Conservation (phyloP, 2,888 invertebrate species). For the Macaria liturata region DNA sequence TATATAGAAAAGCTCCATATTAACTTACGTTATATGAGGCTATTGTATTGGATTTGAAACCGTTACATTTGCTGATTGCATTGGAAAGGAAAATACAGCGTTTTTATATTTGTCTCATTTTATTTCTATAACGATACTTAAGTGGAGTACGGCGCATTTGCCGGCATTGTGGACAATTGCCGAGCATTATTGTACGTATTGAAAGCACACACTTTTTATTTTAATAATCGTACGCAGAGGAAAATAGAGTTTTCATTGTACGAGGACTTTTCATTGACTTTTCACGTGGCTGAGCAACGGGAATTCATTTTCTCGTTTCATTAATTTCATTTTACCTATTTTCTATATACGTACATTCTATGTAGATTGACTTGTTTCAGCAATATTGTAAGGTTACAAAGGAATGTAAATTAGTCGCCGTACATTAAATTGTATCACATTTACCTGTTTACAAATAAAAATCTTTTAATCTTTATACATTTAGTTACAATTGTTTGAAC, state of each 20-base stretch:
- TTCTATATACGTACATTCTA: too few relatives aligned
- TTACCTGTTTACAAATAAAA: too few relatives aligned
- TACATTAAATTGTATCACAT: too few relatives aligned
- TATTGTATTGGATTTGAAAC: constrained; percentile 1
- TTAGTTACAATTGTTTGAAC: too few relatives aligned
- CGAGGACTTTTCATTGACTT: neutral
- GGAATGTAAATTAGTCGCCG: too few relatives aligned
- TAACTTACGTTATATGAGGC: constrained; percentile 1
- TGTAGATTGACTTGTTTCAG: too few relatives aligned
- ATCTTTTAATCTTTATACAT: too few relatives aligned
- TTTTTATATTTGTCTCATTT: constrained; percentile 11
- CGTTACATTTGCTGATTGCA: constrained; percentile 8
- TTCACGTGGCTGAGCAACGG: neutral
- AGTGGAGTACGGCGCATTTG: constrained; percentile 2
- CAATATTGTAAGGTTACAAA: too few relatives aligned
- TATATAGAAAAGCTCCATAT: neutral
- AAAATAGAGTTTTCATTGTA: neutral
- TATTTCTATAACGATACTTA: constrained; percentile 6
- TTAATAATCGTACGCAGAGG: neutral
- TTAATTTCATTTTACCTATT: too few relatives aligned
- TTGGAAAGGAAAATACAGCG: constrained; percentile 9
- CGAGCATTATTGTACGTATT: constrained; percentile 5
- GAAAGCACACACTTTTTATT: constrained; percentile 1
- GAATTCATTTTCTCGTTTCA: too few relatives aligned
- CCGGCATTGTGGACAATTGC: neutral